Conservation (phyloP, 1,140 invertebrate species). For the Hylaeus volcanicus region DNA sequence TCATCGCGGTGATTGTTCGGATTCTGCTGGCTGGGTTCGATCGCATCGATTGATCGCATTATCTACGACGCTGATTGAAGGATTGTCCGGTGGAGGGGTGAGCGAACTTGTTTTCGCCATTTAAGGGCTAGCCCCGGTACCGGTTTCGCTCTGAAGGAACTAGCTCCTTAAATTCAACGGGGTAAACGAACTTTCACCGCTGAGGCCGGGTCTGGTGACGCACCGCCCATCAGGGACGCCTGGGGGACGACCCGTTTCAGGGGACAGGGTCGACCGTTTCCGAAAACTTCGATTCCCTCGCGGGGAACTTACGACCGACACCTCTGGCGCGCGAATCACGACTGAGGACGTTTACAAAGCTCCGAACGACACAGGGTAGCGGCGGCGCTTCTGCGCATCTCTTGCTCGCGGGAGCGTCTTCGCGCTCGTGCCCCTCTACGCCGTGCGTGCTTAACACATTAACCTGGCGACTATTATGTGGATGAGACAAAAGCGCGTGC, state of each 20-base stretch:
- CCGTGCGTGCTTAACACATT: background rate
- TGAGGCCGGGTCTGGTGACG: background rate
- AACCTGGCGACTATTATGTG: too few species aligned
- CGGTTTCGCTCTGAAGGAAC: too few species aligned
- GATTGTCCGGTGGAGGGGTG: background rate
- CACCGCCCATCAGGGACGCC: background rate
- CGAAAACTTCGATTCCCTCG: too few species aligned
- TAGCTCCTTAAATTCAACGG: background rate
- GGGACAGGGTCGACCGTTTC: too few species aligned
- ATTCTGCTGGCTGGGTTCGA: too few species aligned
- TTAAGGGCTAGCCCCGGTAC: background rate
- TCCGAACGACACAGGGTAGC: slow-evolving; percentile 27
- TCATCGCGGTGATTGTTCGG: background rate
- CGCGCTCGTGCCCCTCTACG: background rate
- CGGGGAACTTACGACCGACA: slow-evolving; percentile 24
- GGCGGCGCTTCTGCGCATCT: slow-evolving; percentile 31
- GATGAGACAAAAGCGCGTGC: too few species aligned
- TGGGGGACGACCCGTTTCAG: too few species aligned
- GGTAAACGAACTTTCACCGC: background rate
- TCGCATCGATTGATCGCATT: background rate
- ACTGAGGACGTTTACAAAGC: slow-evolving; percentile 50
- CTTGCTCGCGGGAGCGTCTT: slow-evolving; percentile 18
- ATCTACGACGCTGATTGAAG: background rate
- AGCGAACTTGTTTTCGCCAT: background rate
- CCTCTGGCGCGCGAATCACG: slow-evolving; percentile 52